These are phyloP conservation scores for Coryphaenoides rupestris DNA, from an alignment of 2,113 vertebrate genomes.

Conservation along the genomic window DNA sequence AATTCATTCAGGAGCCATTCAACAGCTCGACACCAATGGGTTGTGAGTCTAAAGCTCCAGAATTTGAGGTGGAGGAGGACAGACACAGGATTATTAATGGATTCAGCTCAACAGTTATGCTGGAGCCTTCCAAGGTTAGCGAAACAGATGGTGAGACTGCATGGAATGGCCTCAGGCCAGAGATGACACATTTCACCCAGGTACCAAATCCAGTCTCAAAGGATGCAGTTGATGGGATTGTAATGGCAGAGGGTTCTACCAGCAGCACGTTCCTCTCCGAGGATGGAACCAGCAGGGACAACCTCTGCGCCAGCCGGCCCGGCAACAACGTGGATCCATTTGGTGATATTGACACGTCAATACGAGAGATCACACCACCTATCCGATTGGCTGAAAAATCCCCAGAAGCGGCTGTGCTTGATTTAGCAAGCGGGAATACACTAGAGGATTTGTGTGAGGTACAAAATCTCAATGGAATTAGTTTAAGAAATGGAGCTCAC, in stretches of 20 bases:
- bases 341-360: constrained; percentile 61
- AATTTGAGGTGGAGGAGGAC: constrained; percentile 21
- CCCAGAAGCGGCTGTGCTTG: constrained; percentile 14
- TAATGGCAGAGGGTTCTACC: constrained; percentile 70
- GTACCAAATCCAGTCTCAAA: constrained; percentile 30
- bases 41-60: constrained; percentile 10
- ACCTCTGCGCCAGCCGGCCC: constrained; percentile 57
- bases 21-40: constrained; percentile 11
- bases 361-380: constrained; percentile 34
- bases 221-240: constrained; percentile 35
- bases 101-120: constrained; percentile 32
- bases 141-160: constrained; percentile 15
- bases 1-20: constrained; percentile 23
- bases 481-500: constrained; percentile 69
- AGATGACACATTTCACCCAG: constrained; percentile 16
- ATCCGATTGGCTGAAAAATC: constrained; percentile 17
- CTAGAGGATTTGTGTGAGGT: constrained; percentile 67
- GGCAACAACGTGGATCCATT: constrained; percentile 63
- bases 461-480: constrained; percentile 72
- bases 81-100: constrained; percentile 51
- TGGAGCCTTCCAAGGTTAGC: constrained; percentile 31
- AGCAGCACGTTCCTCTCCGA: constrained; percentile 72
- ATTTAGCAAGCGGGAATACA: constrained; percentile 37
- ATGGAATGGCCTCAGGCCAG: constrained; percentile 20
- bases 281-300: constrained; percentile 65